These are phyloP conservation scores for Actenoides hombroni DNA, from an alignment of 2,113 vertebrate genomes.

Conservation along the genomic window DNA sequence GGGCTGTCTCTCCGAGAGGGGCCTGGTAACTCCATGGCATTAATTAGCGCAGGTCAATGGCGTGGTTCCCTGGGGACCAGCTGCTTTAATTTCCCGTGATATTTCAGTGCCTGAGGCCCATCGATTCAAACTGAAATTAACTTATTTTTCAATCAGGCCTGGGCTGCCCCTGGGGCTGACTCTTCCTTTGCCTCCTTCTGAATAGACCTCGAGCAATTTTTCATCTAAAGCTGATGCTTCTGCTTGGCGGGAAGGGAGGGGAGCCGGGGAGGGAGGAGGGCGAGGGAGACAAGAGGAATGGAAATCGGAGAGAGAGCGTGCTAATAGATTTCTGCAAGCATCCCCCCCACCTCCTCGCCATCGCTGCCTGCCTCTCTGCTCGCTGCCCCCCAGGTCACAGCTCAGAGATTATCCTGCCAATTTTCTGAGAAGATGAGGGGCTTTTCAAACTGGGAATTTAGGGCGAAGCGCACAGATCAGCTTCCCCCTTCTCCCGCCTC, in stretches of 20 bases:
- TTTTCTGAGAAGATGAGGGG: conserved; percentile 40
- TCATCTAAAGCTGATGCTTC: conserved; percentile 81
- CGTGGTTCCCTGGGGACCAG: conserved; percentile 86
- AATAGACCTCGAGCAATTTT: conserved; percentile 91
- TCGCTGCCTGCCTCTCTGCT: background rate
- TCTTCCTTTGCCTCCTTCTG: conserved; percentile 86
- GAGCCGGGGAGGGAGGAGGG: conserved; percentile 15
- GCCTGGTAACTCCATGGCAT: conserved; percentile 90
- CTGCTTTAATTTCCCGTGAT: conserved; percentile 99
- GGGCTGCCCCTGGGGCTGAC: conserved; percentile 91
- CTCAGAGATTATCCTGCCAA: conserved; percentile 47
- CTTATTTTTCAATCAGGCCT: conserved; percentile 99
- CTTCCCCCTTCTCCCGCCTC: background rate
- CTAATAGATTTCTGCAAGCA: conserved; percentile 57
- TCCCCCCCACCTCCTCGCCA: background rate
- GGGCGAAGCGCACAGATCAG: background rate
- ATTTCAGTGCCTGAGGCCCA: conserved; percentile 99
- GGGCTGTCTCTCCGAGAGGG: conserved; percentile 53
- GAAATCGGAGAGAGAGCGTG: conserved; percentile 50
- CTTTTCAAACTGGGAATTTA: conserved; percentile 59
- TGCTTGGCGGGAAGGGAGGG: conserved; percentile 46
- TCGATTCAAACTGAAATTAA: conserved; percentile 99
- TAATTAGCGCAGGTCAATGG: conserved; percentile 99
- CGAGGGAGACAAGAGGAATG: conserved; percentile 58
- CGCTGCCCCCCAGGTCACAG: conserved; percentile 21